Evolutionary conservation across 2,797 vertebrate species (phyloP).

Genomic region (Schizothorax lantsangensis): DNA sequence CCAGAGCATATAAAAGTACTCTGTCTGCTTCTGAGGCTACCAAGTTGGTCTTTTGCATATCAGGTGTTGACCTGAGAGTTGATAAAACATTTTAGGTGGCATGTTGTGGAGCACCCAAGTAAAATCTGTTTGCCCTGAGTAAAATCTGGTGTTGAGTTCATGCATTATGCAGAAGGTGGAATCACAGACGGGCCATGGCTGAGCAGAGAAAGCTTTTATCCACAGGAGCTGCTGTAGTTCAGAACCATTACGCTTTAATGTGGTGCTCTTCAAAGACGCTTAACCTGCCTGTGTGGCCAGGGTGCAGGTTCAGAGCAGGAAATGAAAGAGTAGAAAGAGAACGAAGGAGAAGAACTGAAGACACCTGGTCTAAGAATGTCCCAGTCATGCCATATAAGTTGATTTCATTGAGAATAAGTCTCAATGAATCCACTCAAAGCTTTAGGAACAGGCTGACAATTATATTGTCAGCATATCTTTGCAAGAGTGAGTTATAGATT

Average conservation of each 20-base stretch:
- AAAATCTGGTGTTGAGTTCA: constrained; percentile 47
- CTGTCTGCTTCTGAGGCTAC: not conserved
- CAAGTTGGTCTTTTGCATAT: constrained; percentile 14
- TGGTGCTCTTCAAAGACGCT: constrained; percentile 47
- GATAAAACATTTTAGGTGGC: constrained; percentile 49
- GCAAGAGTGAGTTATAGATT: constrained; percentile 33
- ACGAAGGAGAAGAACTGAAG: not conserved
- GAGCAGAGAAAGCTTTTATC: constrained; percentile 55
- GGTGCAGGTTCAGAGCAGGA: constrained; percentile 30
- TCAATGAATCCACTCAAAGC: constrained; percentile 30
- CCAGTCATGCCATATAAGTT: constrained; percentile 9
- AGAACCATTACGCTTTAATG: constrained; percentile 59
- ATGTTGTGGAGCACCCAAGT: constrained; percentile 36
- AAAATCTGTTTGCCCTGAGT: constrained; percentile 39
- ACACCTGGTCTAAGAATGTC: not conserved
- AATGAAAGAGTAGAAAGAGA: not conserved
- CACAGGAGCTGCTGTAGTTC: constrained; percentile 42
- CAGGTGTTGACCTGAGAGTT: constrained; percentile 47
- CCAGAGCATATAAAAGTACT: constrained; percentile 24
- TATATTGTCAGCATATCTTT: constrained; percentile 23
- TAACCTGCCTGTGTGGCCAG: constrained; percentile 44
- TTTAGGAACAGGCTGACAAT: constrained; percentile 34
- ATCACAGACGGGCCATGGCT: constrained; percentile 32
- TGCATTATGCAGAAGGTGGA: constrained; percentile 57
- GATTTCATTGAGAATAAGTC: constrained; percentile 24